A percentile compares a stretch with the other conserved stretches of the same genome.
Conservation (phyloP, 2,113 vertebrate genomes). For the Cricetomys ansorgei region DNA sequence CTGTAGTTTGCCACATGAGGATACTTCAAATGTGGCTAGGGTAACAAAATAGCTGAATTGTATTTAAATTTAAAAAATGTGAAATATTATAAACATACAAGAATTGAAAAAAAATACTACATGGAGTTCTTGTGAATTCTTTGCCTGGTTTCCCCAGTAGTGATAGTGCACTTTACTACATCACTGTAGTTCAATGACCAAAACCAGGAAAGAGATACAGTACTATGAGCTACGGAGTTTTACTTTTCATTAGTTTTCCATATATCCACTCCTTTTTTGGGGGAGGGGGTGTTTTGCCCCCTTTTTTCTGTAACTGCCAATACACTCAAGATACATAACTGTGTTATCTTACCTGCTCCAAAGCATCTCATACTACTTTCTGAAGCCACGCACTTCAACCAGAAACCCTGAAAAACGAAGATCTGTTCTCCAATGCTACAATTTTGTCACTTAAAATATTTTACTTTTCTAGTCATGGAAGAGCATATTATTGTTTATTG, state of each 20-base stretch:
- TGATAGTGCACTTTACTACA: neutral
- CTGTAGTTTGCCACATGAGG: neutral
- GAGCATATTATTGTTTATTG: neutral
- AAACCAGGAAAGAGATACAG: slow-evolving; percentile 1
- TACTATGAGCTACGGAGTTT: neutral
- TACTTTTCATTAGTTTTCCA: neutral
- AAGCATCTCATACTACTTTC: neutral
- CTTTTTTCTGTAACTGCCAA: neutral
- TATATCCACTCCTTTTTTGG: neutral
- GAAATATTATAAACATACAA: slow-evolving; percentile 11
- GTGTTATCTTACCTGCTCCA: neutral
- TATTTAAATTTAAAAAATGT: slow-evolving; percentile 41
- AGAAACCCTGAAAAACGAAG: neutral
- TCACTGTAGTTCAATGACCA: neutral
- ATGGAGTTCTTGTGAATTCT: neutral
- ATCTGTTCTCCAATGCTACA: neutral
- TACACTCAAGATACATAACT: neutral
- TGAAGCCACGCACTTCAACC: neutral
- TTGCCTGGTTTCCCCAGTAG: neutral
- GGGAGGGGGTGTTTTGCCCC: neutral
- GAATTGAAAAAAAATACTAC: neutral
- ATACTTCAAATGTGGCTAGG: neutral
- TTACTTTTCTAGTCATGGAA: neutral
- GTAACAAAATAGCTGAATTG: slow-evolving; percentile 1
- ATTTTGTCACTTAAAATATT: neutral